Conservation (phyloP, 2,888 invertebrate species). For the Chrysolina americana region DNA sequence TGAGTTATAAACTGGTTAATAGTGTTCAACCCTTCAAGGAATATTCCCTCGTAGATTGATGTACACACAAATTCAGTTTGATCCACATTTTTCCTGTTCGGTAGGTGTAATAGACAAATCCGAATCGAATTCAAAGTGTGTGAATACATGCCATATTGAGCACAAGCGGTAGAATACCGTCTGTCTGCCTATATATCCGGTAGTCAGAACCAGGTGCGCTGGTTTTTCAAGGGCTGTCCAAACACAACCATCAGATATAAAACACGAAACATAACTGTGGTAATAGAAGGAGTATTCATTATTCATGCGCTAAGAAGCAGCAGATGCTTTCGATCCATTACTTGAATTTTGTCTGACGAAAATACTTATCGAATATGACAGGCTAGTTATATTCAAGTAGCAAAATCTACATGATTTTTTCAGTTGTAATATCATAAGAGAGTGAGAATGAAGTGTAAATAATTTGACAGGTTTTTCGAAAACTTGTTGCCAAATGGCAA, state of each 20-base stretch:
- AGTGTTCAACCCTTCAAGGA: too few species aligned
- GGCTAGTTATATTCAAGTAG: too few species aligned
- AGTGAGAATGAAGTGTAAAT: too few species aligned
- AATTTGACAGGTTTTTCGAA: too few species aligned
- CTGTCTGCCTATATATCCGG: constrained; percentile 65
- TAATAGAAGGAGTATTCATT: constrained; percentile 30
- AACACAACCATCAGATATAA: constrained; percentile 43
- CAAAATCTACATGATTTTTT: too few species aligned
- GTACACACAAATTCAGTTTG: neutral
- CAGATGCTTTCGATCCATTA: neutral
- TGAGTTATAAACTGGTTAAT: too few species aligned
- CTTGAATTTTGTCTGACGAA: too few species aligned
- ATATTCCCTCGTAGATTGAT: too few species aligned
- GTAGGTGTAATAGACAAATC: constrained; percentile 29
- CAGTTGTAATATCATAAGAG: too few species aligned
- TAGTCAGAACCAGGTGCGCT: constrained; percentile 65
- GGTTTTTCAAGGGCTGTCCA: constrained; percentile 62
- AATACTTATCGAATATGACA: too few species aligned
- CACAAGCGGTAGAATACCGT: constrained; percentile 61
- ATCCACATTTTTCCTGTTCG: neutral
- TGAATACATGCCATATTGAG: constrained; percentile 64
- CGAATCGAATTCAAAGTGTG: constrained; percentile 43
- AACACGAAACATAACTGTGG: constrained; percentile 39
- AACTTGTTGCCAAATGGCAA: too few species aligned
- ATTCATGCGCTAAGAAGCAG: constrained; percentile 21